Evolutionary conservation across 1,140 invertebrate genomes (phyloP).

Genomic region (Anthonomus grandis): DNA sequence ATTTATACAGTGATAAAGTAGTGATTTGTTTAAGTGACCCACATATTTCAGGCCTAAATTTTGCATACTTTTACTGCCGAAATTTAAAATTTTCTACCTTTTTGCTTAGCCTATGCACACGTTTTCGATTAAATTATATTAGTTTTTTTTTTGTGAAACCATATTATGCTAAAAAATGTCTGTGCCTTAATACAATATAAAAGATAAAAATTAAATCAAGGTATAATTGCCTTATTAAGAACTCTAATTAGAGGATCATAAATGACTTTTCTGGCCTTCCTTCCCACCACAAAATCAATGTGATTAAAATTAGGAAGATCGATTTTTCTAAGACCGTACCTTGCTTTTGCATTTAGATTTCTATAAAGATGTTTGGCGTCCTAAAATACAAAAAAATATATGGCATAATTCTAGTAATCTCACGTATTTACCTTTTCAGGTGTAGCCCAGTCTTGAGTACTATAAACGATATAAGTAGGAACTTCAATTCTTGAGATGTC

Average conservation of each 20-base stretch:
- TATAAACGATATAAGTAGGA: conserved; percentile 42
- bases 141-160: no score
- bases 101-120: no score
- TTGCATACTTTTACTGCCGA: no score
- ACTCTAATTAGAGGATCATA: conserved; percentile 36
- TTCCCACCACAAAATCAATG: conserved; percentile 40
- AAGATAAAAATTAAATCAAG: no score
- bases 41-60: no score
- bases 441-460: conserved; percentile 40
- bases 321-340: conserved; percentile 35
- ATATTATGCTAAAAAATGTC: no score
- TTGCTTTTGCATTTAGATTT: conserved; percentile 31
- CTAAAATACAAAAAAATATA: conserved; percentile 31
- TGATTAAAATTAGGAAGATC: conserved; percentile 38
- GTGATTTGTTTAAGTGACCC: no score
- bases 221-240: conserved; percentile 25
- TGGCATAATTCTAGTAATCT: no score
- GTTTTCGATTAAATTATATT: no score
- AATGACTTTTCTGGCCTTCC: conserved; percentile 33
- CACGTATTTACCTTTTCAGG: conserved; percentile 34
- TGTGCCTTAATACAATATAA: no score
- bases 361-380: conserved; percentile 37
- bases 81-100: no score
- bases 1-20: no score
- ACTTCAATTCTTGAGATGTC: conserved; percentile 38